A percentile compares a stretch with the other conserved stretches of the same genome.
Conservation (phyloP, 2,113 vertebrate genomes). For the Gobio gobio region DNA sequence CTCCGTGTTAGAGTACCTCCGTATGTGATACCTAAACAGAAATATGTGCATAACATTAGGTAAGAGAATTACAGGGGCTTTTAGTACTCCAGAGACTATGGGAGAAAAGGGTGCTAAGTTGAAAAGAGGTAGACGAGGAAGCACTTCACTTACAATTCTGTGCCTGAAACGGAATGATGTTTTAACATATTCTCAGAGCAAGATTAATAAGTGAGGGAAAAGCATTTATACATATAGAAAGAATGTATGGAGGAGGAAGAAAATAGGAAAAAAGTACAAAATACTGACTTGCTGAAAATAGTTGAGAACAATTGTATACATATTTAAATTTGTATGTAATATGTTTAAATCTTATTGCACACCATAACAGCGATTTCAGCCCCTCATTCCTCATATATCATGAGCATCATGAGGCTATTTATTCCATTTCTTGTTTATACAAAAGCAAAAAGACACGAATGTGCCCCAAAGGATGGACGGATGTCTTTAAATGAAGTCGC, state of each 20-base stretch:
- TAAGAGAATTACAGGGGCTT: neutral
- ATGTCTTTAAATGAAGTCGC: neutral
- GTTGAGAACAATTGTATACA: conserved; percentile 49
- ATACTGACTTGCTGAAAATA: conserved; percentile 12
- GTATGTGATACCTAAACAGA: neutral
- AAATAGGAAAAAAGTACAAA: conserved; percentile 19
- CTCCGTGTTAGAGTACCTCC: conserved; percentile 81
- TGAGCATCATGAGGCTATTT: conserved; percentile 22
- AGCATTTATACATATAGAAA: conserved; percentile 38
- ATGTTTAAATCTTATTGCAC: conserved; percentile 45
- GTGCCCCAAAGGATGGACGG: neutral
- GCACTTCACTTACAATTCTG: conserved; percentile 42
- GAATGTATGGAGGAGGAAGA: conserved; percentile 31
- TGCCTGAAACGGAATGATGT: conserved; percentile 35
- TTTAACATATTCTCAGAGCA: conserved; percentile 45
- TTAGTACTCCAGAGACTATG: conserved; percentile 1
- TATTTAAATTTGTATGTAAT: conserved; percentile 55
- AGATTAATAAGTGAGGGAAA: conserved; percentile 26
- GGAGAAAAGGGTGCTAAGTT: conserved; percentile 33
- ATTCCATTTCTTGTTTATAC: conserved; percentile 16
- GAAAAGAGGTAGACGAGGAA: conserved; percentile 33
- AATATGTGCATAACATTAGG: neutral
- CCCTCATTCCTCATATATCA: conserved; percentile 15
- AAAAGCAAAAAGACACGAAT: conserved; percentile 34
- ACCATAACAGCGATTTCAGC: neutral